phyloP scores from a whole-genome alignment of 2,797 vertebrate genomes.

The Allobates femoralis region DNA sequence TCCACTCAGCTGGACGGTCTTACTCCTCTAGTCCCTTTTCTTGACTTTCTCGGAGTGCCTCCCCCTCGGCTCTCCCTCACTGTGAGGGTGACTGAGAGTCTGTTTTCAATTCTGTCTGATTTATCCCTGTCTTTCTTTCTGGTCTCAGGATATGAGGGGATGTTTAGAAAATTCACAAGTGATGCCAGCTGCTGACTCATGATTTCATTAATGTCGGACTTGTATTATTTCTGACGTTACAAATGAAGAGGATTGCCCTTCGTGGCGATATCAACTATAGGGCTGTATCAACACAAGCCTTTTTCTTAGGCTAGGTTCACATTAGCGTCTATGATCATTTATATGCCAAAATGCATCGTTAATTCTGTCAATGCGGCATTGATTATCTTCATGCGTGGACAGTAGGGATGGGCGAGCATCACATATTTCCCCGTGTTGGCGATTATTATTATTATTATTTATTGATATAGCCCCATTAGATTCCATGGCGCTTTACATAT shows the following conservation, averaged over 20 bases:
- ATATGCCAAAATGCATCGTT: too few relatives aligned
- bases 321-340: too few relatives aligned
- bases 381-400: too few relatives aligned
- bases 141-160: constrained; percentile 86
- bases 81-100: constrained; percentile 66
- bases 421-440: too few relatives aligned
- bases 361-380: too few relatives aligned
- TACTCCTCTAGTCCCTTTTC: constrained; percentile 22
- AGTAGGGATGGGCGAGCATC: too few relatives aligned
- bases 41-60: constrained; percentile 33
- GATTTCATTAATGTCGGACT: constrained; percentile 76
- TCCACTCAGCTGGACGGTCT: constrained; percentile 30
- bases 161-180: constrained; percentile 85
- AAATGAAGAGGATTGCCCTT: constrained; percentile 52
- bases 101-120: constrained; percentile 79
- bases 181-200: constrained; percentile 85
- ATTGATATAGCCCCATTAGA: too few relatives aligned
- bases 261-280: not conserved
- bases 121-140: constrained; percentile 64
- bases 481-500: too few relatives aligned
- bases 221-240: constrained; percentile 52
- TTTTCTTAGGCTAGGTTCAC: too few relatives aligned
- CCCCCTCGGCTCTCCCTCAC: constrained; percentile 53
- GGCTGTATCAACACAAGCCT: not conserved
- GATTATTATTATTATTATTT: too few relatives aligned